Conservation (phyloP, 2,113 vertebrate species). For the Sisor rabdophorus region DNA sequence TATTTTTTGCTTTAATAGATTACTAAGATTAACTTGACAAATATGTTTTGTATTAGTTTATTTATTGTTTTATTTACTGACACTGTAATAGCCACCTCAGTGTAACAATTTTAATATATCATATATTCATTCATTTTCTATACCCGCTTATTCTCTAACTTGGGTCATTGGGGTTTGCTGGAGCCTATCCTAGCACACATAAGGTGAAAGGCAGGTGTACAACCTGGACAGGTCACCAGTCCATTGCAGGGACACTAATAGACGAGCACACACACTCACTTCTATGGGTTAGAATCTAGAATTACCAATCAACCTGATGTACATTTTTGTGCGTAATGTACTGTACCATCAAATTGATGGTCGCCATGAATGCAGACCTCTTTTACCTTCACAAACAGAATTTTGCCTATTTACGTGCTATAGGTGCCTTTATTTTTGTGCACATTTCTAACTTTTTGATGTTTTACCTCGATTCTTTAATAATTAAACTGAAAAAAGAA, state of each 20-base stretch:
- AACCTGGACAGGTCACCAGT: no score
- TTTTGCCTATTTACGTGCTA: not conserved
- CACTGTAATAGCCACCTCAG: slow-evolving; percentile 5
- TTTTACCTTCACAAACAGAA: not conserved
- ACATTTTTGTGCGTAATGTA: not conserved
- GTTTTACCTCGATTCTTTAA: not conserved
- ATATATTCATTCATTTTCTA: no score
- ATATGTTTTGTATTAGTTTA: no score
- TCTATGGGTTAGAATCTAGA: no score
- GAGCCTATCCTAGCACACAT: no score
- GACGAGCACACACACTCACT: no score
- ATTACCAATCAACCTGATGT: no score
- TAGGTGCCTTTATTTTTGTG: not conserved
- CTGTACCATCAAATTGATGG: not conserved
- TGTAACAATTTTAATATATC: slow-evolving; percentile 8
- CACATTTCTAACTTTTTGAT: not conserved
- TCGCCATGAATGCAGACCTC: not conserved
- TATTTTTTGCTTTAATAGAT: not conserved
- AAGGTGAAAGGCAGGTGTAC: no score
- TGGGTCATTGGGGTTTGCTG: no score
- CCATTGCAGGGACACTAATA: no score
- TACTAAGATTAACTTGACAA: no score
- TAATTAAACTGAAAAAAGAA: not conserved
- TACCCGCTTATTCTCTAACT: no score
- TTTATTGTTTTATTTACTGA: slow-evolving; percentile 62